These are phyloP conservation scores for Atrichornis clamosus DNA, from an alignment of 2,113 vertebrate species.

Conservation along the genomic window DNA sequence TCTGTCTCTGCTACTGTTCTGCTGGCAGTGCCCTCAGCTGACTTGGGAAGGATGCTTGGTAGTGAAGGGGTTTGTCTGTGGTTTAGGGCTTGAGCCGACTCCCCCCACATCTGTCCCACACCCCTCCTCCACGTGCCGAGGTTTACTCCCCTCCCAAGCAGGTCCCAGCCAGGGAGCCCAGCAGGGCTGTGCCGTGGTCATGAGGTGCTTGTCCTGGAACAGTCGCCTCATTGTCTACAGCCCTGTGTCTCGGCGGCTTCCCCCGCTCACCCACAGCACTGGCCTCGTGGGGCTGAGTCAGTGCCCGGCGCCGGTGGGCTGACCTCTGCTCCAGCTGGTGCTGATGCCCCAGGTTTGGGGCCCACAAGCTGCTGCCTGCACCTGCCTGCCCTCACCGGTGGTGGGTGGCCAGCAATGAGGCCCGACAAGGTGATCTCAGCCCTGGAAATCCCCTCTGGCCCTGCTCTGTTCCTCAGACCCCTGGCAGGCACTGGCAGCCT, in stretches of 20 bases:
- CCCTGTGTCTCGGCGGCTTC: not conserved
- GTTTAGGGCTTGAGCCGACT: not conserved
- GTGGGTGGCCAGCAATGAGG: not conserved
- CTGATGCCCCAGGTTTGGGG: not conserved
- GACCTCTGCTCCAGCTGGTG: not conserved
- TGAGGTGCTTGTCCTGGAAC: constrained; percentile 20
- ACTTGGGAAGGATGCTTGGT: not conserved
- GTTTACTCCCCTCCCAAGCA: not conserved
- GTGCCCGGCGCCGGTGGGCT: not conserved
- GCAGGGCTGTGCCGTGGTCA: not conserved
- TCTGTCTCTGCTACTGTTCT: not conserved
- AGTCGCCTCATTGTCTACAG: constrained; percentile 36
- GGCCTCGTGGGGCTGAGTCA: constrained; percentile 60
- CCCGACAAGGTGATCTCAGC: not conserved
- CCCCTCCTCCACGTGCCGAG: not conserved
- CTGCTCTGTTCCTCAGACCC: not conserved
- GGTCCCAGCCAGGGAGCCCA: fast-evolving
- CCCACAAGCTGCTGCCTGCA: not conserved
- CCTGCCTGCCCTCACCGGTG: not conserved
- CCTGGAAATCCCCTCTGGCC: not conserved
- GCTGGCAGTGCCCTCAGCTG: not conserved
- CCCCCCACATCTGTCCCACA: fast-evolving
- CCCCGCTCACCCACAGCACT: not conserved
- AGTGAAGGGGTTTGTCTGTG: not conserved
- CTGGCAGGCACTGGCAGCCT: not conserved